A percentile compares a stretch with the other conserved stretches of the same genome.
Conservation (phyloP, 2,113 vertebrate genomes). For the Microtus ochrogaster region DNA sequence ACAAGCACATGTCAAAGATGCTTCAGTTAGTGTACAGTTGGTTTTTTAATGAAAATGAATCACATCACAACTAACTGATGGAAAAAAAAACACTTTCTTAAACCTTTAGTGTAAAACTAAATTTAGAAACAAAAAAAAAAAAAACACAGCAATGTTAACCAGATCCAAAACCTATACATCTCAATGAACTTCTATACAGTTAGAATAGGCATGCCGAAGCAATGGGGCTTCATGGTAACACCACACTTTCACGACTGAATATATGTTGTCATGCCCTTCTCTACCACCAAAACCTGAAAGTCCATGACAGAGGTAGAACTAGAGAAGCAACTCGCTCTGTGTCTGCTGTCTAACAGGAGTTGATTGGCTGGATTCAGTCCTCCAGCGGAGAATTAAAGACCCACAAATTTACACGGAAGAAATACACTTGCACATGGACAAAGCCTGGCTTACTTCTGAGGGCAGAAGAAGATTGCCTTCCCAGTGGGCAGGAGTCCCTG, state of each 20-base stretch:
- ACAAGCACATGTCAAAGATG: not conserved
- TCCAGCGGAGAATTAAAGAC: not conserved
- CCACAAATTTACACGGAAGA: not conserved
- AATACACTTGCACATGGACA: not conserved
- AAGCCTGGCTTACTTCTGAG: not conserved
- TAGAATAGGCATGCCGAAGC: not conserved
- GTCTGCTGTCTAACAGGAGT: not conserved
- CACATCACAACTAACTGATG: not conserved
- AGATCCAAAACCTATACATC: not conserved
- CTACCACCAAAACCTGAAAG: not conserved
- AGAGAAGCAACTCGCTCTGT: not conserved
- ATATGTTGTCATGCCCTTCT: not conserved
- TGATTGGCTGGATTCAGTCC: not conserved
- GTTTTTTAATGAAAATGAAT: constrained; percentile 32
- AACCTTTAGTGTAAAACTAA: not conserved
- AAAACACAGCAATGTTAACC: not conserved
- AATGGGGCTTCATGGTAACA: too few species aligned
- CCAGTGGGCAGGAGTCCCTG: not conserved
- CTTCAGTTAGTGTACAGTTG: not conserved
- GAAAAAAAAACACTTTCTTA: not conserved
- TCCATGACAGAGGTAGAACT: not conserved
- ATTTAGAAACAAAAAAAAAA: not conserved
- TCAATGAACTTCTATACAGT: not conserved
- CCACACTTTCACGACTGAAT: not conserved
- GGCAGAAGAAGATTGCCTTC: not conserved